phyloP scores from a whole-genome alignment of 1,140 invertebrate species.

The Bombus vancouverensis region DNA sequence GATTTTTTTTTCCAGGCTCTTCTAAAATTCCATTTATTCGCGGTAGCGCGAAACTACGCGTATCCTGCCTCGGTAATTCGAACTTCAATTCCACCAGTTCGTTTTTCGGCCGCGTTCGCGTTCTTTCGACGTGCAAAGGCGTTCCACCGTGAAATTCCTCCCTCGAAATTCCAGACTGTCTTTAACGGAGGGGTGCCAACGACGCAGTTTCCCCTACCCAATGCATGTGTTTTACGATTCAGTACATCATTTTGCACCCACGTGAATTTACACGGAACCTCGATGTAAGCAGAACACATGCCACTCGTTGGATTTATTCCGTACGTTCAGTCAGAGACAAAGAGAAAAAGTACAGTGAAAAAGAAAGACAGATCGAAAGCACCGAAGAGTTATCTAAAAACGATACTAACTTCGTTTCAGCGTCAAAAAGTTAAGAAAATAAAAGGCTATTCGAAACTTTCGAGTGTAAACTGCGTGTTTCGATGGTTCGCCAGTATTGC shows the following conservation, averaged over 20 bases:
- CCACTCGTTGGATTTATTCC: not conserved
- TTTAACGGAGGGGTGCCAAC: not conserved
- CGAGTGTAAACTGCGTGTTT: too few species aligned
- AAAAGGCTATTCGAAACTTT: too few species aligned
- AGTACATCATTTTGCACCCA: not conserved
- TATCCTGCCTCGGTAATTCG: conserved; percentile 41
- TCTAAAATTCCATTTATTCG: conserved; percentile 39
- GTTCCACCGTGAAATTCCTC: conserved; percentile 42
- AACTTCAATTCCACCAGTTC: conserved; percentile 33
- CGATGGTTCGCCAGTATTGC: too few species aligned
- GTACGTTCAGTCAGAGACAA: not conserved
- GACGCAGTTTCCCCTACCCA: not conserved
- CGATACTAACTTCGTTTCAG: too few species aligned
- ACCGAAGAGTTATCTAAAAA: too few species aligned
- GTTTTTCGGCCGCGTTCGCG: conserved; percentile 33
- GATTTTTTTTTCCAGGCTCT: not conserved
- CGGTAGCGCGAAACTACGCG: not conserved
- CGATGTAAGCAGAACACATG: not conserved
- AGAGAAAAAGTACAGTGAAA: too few species aligned
- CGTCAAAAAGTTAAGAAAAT: too few species aligned
- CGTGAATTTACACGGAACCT: not conserved
- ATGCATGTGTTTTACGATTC: not conserved
- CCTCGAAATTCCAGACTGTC: conserved; percentile 33
- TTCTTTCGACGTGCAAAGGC: conserved; percentile 36
- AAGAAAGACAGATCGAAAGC: too few species aligned